Base-by-base conservation (phyloP, 2,797 vertebrate genomes). In the Platalea minor region DNA sequence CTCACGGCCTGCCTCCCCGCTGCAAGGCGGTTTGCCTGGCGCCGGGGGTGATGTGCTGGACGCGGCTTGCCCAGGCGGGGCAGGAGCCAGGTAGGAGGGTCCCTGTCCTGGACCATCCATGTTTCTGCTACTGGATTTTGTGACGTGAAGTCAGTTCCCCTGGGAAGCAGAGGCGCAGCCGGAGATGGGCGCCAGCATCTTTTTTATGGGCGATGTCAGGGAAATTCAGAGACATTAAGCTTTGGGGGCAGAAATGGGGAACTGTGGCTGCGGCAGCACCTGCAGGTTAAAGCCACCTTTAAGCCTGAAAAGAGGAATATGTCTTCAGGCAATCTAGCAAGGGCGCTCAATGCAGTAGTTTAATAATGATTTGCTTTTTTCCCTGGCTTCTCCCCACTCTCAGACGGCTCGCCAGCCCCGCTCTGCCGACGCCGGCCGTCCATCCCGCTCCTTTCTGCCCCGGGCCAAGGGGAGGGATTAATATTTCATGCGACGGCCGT, bases 401-500 rank as follows among this genome's bases (percentile, higher is more conserved):
- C 43, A 24, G 33, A 6, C 7, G 4, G 37, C 39, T 56, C 26
- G 1, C 57, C 57, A 28, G n/a, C 7, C 72, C 35, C 1, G 3
- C 54, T 35, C 65, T 18, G 39, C 85, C 5, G 4, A 7, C 0
- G 3, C 35, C 25, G 10, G 16, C 28, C 9, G 3, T 33, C 43
- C 12, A 3, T 10, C 69, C 77, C 2, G 9, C 92, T 56, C 33
- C 54, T 19, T 51, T 39, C 43, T 21, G 57, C 64, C 91, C 79
- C 19, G 1, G 74, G 79, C 91, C 33, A 2, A 8, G 50, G 53
- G 59, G 14, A 60, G 57, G 95, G 98, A 98, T 98, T 98, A 98
- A 98, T 98, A 98, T 98, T 98, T 97, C 98, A 98, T 97, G 98
- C 96, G 91, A 96, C 68, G 94, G 96, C 98, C 60, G 19, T 23